phyloP scores from a whole-genome alignment of 2,888 invertebrate species.

The Euplagia quadripunctaria region DNA sequence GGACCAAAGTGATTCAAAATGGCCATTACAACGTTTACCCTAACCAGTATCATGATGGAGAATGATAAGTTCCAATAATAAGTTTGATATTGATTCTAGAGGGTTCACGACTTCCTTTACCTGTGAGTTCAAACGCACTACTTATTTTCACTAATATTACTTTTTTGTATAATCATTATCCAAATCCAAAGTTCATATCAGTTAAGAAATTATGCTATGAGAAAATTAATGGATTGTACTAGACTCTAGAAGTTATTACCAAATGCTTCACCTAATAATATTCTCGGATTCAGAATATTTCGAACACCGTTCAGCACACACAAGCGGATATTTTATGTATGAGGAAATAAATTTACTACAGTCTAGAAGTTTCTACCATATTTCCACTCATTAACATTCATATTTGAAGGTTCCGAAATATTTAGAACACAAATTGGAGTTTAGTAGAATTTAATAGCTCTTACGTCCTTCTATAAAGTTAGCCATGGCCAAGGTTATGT shows the following conservation, averaged over 20 bases:
- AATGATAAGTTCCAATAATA: background rate
- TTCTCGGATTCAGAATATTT: background rate
- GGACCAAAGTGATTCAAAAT: background rate
- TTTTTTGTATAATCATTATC: background rate
- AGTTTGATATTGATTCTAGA: background rate
- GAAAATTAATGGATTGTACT: no score
- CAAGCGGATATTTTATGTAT: background rate
- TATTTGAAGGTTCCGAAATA: background rate
- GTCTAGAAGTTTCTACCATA: background rate
- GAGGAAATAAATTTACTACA: background rate
- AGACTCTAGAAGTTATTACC: background rate
- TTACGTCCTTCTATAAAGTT: conserved; percentile 31
- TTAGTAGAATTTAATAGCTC: conserved; percentile 13
- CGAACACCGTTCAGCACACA: no score
- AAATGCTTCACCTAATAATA: no score
- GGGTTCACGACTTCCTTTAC: background rate
- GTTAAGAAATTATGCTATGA: no score
- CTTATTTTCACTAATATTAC: background rate
- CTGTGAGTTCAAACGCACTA: background rate
- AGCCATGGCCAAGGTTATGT: conserved; percentile 38
- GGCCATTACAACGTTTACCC: background rate
- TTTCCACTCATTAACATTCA: conserved; percentile 2
- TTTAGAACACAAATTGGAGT: background rate
- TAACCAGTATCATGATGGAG: background rate
- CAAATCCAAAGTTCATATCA: no score